Base-by-base conservation (phyloP, 2,797 vertebrate species). In the Sternarchorhynchus goeldii region DNA sequence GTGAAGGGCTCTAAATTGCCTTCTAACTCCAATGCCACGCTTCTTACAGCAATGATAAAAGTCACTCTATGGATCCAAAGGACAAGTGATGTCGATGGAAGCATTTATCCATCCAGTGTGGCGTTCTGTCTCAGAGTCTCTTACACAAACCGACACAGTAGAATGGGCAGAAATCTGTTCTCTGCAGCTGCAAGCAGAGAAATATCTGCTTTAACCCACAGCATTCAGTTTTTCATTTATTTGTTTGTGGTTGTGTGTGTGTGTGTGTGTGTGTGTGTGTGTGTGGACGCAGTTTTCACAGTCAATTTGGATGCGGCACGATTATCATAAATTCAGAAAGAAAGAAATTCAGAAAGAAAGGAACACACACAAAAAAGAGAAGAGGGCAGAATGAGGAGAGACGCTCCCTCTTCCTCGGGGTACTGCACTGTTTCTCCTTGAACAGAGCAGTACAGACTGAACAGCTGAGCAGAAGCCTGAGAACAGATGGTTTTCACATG, bases 81-180 rank as follows among this genome's bases (percentile, higher is more conserved):
- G 4, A 74, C 80, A 60, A 77, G 82, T 88, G 85, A 81, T 73
- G 87, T 87, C 85, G 81, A 65, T 8, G 83, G 82, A 89, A 83
- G 87, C 87, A 57, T 88, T 91, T 90, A 91, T 90, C 86, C 88
- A 62, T 81, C 86, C 90, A 88, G 85, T 89, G 86, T 88, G 86
- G 7, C 45, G 18, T 25, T 67, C 71, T 41, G 32, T 25, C 58
- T 41, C 70, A 39, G n/a, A 70, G 88, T 89, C 31, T 88, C 85
- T 85, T 78, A 87, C 84, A 82, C 57, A 74, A 76, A 80, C 86
- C 87, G 88, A 88, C 87, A 89, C 87, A 90, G 83, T 70, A 64
- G 66, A 79, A 88, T 88, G 79, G 82, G 78, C 83, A 80, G 78
- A 88, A 88, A 90, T 67, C 12, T 66, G 64, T 91, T 90, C 86